A percentile compares a stretch with the other conserved stretches of the same genome.
Conservation (phyloP, 2,797 vertebrate genomes). For the Aldrovandia affinis region DNA sequence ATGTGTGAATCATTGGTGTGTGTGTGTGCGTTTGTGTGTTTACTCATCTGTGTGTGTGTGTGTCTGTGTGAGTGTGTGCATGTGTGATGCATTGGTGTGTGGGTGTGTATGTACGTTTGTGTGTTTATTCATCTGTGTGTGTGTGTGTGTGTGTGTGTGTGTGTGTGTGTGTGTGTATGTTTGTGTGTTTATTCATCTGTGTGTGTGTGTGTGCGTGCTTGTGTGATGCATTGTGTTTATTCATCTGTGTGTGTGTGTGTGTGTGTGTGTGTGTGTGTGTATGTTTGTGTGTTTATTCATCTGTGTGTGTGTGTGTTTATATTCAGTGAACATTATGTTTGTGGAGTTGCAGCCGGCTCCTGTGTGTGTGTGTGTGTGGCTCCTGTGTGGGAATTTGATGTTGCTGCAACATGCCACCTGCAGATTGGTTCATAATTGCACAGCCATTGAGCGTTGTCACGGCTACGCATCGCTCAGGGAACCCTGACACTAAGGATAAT, state of each 20-base stretch:
- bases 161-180: neutral
- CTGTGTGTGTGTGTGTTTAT: too few species aligned
- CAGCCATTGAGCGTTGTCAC: neutral
- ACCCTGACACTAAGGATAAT: neutral
- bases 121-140: conserved; percentile 49
- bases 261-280: conserved; percentile 52
- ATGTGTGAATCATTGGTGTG: too few species aligned
- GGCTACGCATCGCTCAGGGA: neutral
- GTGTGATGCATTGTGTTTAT: too few species aligned
- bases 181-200: too few species aligned
- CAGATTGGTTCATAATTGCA: neutral
- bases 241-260: conserved; percentile 50
- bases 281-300: conserved; percentile 51
- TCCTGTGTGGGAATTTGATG: neutral
- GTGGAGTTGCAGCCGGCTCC: neutral
- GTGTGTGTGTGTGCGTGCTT: conserved; percentile 50
- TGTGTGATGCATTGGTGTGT: neutral
- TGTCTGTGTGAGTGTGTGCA: conserved; percentile 56
- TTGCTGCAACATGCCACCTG: neutral
- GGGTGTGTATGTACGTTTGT: conserved; percentile 47
- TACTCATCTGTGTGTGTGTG: conserved; percentile 44
- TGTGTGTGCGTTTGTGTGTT: too few species aligned
- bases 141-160: neutral
- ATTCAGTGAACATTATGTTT: neutral
- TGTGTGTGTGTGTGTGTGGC: neutral